Base-by-base conservation (phyloP, 2,797 vertebrate genomes). In the Carapus acus region DNA sequence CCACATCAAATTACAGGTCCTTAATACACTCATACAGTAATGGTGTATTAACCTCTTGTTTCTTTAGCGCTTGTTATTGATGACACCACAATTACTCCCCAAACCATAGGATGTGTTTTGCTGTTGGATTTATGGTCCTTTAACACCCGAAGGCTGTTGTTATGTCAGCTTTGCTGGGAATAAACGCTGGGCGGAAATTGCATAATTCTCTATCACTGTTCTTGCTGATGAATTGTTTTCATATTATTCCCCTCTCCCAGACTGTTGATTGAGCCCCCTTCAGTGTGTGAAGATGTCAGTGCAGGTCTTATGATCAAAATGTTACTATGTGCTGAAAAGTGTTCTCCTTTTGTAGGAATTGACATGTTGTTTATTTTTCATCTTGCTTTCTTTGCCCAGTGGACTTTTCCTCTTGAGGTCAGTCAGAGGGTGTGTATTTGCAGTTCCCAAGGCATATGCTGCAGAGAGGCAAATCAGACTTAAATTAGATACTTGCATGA, bases 221-320 rank as follows among this genome's bases (percentile, higher is more conserved):
- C 47, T 27, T 29, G 11, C 12, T 9, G 31, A 27, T 27, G n/a
- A n/a, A n/a, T n/a, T n/a, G n/a, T 27, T 27, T 27, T 27, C 24
- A 27, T 27, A n/a, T n/a, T n/a, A n/a, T 27, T 27, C 24, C 9
- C 24, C 9, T 27, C 24, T 9, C 9, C 24, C 24, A 5, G 24
- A 27, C 24, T 27, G 24, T 27, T 27, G 24, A 5, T 9, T 27
- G 24, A 9, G 24, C 4, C 24, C 24, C 5, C 5, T 4, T 27
- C 24, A 33, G 31, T 33, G 31, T 12, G 11, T 33, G 31, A 33
- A 49, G 53, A 23, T 44, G 73, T 45, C 3, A 0, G 3, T 54
- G 21, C 71, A 38, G 52, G 62, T 58, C 54, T 33, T 43, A 31
- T 23, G 43, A 53, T 62, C 51, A 49, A 56, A 48, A 43, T 47